Percentiles rank a stretch among this genome's conserved stretches.
Evolutionary conservation across 2,113 vertebrate species (phyloP).

Genomic region (Dromas ardeola): DNA sequence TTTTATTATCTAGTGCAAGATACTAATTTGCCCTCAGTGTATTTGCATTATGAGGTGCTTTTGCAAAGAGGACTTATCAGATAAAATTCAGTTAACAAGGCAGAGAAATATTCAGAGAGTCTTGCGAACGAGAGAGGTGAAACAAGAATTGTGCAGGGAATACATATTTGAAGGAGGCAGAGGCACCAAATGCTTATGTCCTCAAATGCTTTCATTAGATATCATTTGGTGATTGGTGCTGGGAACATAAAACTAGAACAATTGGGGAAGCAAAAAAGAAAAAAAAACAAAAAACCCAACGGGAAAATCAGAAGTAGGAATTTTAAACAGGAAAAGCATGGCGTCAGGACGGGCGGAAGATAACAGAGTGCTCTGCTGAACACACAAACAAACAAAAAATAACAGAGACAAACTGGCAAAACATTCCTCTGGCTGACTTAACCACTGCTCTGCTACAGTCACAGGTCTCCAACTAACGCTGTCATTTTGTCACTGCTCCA

Average conservation of each 20-base stretch:
- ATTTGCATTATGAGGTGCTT: neutral
- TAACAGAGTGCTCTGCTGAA: constrained; percentile 83
- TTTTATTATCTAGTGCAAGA: neutral
- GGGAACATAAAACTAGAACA: constrained; percentile 63
- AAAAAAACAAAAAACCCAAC: constrained; percentile 29
- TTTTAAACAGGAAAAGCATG: constrained; percentile 97
- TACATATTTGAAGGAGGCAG: neutral
- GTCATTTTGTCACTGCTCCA: constrained; percentile 56
- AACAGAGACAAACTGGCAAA: constrained; percentile 61
- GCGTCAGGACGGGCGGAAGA: constrained; percentile 91
- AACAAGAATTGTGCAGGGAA: neutral
- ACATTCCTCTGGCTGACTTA: constrained; percentile 76
- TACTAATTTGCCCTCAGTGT: neutral
- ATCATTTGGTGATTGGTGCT: constrained; percentile 55
- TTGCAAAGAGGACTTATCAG: neutral
- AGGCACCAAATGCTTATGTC: constrained; percentile 30
- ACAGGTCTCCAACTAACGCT: constrained; percentile 42
- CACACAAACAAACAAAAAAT: constrained; percentile 84
- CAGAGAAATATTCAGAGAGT: neutral
- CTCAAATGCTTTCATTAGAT: constrained; percentile 68
- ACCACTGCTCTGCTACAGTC: constrained; percentile 72
- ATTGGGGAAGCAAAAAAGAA: constrained; percentile 74
- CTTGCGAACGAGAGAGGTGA: neutral
- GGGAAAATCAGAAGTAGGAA: constrained; percentile 90
- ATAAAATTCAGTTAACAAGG: neutral